A percentile compares a stretch with the other conserved stretches of the same genome.
Evolutionary conservation across 2,113 vertebrate species (phyloP).

Genomic region (Todiramphus saurophagus): DNA sequence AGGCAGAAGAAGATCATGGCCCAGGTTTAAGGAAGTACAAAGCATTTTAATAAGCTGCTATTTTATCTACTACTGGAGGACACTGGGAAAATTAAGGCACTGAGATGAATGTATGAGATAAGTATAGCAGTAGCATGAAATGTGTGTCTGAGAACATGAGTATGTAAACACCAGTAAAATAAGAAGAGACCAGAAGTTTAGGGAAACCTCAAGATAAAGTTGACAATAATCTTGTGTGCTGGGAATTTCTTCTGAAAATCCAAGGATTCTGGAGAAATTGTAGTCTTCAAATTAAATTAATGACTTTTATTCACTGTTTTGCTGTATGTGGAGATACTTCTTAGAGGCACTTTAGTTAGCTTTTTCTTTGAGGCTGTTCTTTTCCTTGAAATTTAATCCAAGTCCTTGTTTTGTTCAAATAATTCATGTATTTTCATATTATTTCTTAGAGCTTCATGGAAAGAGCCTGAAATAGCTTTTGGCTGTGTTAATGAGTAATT

Average conservation of each 20-base stretch:
- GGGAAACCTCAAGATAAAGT: neutral
- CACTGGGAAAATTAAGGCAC: neutral
- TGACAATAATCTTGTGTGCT: neutral
- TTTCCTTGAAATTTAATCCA: neutral
- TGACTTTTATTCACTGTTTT: neutral
- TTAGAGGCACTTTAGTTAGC: neutral
- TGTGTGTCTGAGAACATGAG: neutral
- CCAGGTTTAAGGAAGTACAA: neutral
- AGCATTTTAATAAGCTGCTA: neutral
- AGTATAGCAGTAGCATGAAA: neutral
- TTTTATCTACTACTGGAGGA: neutral
- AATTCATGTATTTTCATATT: neutral
- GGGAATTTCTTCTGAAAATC: neutral
- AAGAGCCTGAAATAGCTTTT: neutral
- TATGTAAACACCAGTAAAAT: neutral
- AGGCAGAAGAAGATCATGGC: neutral
- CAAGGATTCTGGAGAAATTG: neutral
- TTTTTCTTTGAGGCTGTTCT: neutral
- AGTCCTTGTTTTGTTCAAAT: neutral
- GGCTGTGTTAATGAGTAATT: neutral
- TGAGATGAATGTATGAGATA: neutral
- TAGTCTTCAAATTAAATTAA: neutral
- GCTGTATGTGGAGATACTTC: neutral
- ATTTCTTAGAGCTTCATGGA: neutral
- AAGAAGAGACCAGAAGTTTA: neutral